A percentile compares a stretch with the other conserved stretches of the same genome.
phyloP scores from a whole-genome alignment of 2,888 invertebrate species.

The Drosophila nigricruria region DNA sequence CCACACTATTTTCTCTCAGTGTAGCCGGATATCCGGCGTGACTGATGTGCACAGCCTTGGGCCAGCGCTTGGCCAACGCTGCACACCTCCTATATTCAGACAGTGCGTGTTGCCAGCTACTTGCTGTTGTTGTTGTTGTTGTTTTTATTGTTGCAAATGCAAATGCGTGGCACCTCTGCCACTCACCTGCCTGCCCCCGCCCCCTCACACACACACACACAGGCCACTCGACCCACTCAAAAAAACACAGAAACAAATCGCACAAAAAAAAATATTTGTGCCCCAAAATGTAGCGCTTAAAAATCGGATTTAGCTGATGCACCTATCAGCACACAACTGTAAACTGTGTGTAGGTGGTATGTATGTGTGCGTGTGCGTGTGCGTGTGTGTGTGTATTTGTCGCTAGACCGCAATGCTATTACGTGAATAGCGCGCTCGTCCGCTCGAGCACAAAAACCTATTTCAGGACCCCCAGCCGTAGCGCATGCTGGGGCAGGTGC shows the following conservation, averaged over 20 bases:
- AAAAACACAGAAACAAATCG: constrained; percentile 7
- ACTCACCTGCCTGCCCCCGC: too few relatives aligned
- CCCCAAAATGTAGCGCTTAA: constrained; percentile 46
- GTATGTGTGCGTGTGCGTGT: neutral
- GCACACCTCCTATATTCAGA: neutral
- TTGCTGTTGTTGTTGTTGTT: constrained; percentile 10
- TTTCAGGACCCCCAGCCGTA: constrained; percentile 26
- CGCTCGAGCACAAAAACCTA: constrained; percentile 42
- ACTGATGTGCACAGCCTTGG: constrained; percentile 16
- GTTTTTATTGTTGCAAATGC: constrained; percentile 31
- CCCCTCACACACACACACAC: too few relatives aligned
- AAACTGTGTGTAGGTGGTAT: constrained; percentile 8
- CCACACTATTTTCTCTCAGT: constrained; percentile 8
- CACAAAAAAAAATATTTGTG: constrained; percentile 17
- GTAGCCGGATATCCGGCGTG: neutral
- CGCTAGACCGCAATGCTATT: constrained; percentile 73
- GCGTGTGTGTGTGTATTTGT: constrained; percentile 50
- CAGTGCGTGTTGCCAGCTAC: constrained; percentile 29
- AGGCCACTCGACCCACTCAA: neutral
- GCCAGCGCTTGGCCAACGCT: constrained; percentile 8
- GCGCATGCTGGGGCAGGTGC: constrained; percentile 47
- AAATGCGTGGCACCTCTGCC: constrained; percentile 27
- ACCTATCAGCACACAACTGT: constrained; percentile 44
- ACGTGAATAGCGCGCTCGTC: constrained; percentile 64
- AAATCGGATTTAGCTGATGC: constrained; percentile 72